Percentiles rank a stretch among this genome's conserved stretches.
phyloP scores from a whole-genome alignment of 2,113 vertebrate genomes.

The Henicopernis longicauda region DNA sequence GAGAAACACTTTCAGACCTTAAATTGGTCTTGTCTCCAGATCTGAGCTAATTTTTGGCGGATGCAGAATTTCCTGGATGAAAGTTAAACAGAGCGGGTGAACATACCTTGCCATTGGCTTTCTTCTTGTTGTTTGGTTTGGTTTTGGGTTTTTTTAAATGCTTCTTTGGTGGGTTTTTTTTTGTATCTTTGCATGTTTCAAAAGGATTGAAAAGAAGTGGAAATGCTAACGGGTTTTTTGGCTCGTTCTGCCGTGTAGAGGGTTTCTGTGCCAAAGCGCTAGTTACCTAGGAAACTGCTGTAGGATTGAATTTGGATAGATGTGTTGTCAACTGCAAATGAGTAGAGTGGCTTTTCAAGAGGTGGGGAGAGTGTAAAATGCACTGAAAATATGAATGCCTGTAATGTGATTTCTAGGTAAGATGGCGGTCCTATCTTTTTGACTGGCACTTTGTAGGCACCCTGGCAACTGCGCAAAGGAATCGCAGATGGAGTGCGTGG shows the following conservation, averaged over 20 bases:
- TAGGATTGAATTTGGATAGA: conserved; percentile 28
- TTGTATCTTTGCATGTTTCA: neutral
- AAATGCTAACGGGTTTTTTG: conserved; percentile 27
- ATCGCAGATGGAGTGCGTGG: neutral
- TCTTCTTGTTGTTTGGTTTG: neutral
- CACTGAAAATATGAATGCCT: neutral
- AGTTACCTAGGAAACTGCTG: conserved; percentile 71
- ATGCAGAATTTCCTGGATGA: neutral
- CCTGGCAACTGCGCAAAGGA: neutral
- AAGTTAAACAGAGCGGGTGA: neutral
- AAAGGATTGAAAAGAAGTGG: conserved; percentile 10
- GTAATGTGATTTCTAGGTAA: neutral
- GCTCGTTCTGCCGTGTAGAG: neutral
- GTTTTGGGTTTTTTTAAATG: neutral
- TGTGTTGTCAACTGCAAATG: conserved; percentile 52
- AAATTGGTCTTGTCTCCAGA: neutral
- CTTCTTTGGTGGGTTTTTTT: neutral
- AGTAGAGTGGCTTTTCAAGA: conserved; percentile 38
- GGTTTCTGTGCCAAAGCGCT: conserved; percentile 9
- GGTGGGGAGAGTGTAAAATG: neutral
- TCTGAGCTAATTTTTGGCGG: neutral
- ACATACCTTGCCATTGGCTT: neutral
- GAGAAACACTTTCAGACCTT: neutral
- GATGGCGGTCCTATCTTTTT: neutral
- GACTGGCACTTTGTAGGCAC: neutral